Percentiles rank a stretch among this genome's conserved stretches.
These are phyloP conservation scores for Bufotes viridis DNA, from an alignment of 2,797 vertebrate species.

Conservation along the genomic window DNA sequence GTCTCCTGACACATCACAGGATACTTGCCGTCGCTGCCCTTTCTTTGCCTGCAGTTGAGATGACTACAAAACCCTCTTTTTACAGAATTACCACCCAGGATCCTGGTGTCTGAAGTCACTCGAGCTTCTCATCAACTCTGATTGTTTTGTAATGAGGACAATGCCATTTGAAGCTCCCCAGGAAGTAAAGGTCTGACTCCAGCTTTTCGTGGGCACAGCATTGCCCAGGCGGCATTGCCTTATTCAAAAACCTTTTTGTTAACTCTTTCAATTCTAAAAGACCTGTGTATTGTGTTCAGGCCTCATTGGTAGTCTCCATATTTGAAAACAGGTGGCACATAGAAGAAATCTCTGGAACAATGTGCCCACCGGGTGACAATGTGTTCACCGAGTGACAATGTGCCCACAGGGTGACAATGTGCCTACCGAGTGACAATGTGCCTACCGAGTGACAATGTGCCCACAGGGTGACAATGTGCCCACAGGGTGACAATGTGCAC, in stretches of 20 bases:
- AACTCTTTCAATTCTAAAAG: background rate
- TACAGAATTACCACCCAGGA: constrained; percentile 44
- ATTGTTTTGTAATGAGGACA: constrained; percentile 27
- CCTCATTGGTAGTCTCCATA: too few relatives aligned
- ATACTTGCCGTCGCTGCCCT: constrained; percentile 6
- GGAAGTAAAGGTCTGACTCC: constrained; percentile 34
- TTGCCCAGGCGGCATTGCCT: background rate
- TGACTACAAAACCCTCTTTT: constrained; percentile 19
- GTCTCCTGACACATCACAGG: background rate
- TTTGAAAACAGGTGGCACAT: background rate
- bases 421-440: too few relatives aligned
- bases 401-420: too few relatives aligned
- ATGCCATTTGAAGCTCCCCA: background rate
- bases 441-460: too few relatives aligned
- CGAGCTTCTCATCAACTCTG: constrained; percentile 21
- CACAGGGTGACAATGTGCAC: too few relatives aligned
- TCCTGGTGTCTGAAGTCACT: constrained; percentile 23
- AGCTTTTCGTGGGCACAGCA: constrained; percentile 7
- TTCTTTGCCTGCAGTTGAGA: constrained; percentile 12
- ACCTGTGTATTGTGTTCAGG: background rate
- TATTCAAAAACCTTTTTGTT: background rate
- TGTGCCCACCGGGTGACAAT: too few relatives aligned
- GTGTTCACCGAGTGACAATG: too few relatives aligned
- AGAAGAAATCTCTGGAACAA: background rate
- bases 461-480: too few relatives aligned